Conservation (phyloP, 2,888 invertebrate species). For the Himalopsyche japonica region DNA sequence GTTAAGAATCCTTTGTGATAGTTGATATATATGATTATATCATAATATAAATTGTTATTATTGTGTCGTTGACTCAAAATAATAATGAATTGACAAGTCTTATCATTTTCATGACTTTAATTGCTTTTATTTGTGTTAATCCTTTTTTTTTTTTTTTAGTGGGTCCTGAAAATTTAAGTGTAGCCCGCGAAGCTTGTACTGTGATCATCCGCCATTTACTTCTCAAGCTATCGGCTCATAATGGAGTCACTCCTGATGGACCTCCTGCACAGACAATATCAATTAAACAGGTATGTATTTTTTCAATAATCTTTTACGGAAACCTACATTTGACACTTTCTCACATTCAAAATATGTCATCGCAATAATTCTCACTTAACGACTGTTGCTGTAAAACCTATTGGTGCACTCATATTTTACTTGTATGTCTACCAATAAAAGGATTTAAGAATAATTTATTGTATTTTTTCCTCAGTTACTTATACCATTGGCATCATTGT, state of each 20-base stretch:
- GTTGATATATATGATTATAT: too few relatives aligned
- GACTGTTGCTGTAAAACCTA: too few relatives aligned
- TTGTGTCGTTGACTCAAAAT: too few relatives aligned
- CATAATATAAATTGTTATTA: too few relatives aligned
- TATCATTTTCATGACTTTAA: too few relatives aligned
- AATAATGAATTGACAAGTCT: too few relatives aligned
- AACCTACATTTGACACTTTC: too few relatives aligned
- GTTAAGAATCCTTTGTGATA: too few relatives aligned
- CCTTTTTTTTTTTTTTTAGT: constrained; percentile 59
- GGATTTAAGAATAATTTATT: background rate
- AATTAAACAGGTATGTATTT: constrained; percentile 52
- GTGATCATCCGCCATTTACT: constrained; percentile 55
- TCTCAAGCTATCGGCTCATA: constrained; percentile 55
- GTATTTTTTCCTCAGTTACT: constrained; percentile 58
- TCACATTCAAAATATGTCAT: too few relatives aligned
- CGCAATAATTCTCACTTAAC: too few relatives aligned
- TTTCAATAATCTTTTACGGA: too few relatives aligned
- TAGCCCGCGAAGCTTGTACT: constrained; percentile 60
- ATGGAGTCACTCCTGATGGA: constrained; percentile 53
- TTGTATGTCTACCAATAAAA: background rate
- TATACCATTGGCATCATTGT: constrained; percentile 71
- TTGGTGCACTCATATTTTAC: background rate
- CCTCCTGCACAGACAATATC: constrained; percentile 54
- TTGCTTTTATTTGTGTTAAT: too few relatives aligned
- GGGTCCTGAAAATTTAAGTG: constrained; percentile 72